phyloP scores from a whole-genome alignment of 2,797 vertebrate genomes.

The Percopsis omiscomaycus region DNA sequence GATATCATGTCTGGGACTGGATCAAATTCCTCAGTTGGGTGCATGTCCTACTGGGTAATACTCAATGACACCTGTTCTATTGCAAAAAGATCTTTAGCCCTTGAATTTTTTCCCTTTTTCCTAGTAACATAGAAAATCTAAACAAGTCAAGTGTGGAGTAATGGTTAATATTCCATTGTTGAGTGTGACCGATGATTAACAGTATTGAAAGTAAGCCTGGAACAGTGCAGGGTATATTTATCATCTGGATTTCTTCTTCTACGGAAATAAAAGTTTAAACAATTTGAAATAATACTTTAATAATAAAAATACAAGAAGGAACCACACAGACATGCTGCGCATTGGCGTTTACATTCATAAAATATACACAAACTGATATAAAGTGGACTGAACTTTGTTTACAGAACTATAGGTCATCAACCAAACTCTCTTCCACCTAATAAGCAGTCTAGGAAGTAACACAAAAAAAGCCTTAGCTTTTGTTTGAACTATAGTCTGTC shows the following conservation, averaged over 20 bases:
- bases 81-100: slow-evolving; percentile 12
- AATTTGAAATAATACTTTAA: slow-evolving; percentile 43
- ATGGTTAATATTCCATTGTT: neutral
- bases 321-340: slow-evolving; percentile 12
- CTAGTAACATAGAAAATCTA: slow-evolving; percentile 34
- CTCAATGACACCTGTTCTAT: slow-evolving; percentile 27
- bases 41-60: slow-evolving; percentile 22
- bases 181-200: too few species aligned
- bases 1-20: neutral
- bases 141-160: neutral
- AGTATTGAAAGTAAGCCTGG: too few species aligned
- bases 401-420: slow-evolving; percentile 10
- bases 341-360: slow-evolving; percentile 6
- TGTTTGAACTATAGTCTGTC: slow-evolving; percentile 29
- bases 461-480: neutral
- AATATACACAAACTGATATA: slow-evolving; percentile 38
- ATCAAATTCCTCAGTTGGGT: slow-evolving; percentile 61
- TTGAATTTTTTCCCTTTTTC: neutral
- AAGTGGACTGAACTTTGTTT: slow-evolving; percentile 15
- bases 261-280: slow-evolving; percentile 20
- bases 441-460: slow-evolving; percentile 5
- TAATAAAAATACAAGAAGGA: slow-evolving; percentile 54
- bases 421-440: slow-evolving; percentile 3
- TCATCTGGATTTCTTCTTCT: neutral
- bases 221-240: too few species aligned